Evolutionary conservation across 2,113 vertebrate genomes (phyloP).

Genomic region (Rattus rattus): DNA sequence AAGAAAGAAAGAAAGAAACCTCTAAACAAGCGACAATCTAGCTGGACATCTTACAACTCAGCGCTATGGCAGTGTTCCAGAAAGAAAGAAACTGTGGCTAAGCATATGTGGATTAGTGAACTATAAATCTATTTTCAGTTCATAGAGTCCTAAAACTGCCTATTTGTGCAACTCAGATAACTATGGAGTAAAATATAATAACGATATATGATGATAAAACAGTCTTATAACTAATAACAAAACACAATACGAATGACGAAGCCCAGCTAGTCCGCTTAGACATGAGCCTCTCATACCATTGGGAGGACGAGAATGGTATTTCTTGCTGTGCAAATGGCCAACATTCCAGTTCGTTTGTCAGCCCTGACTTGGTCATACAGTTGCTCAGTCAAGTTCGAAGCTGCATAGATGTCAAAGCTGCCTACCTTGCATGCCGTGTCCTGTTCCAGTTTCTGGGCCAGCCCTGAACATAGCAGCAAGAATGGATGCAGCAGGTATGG

Average conservation of each 20-base stretch:
- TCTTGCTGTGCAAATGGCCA: neutral
- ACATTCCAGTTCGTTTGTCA: neutral
- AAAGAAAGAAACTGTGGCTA: conserved; percentile 12
- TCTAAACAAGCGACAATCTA: conserved; percentile 35
- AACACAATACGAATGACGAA: neutral
- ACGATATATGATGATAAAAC: neutral
- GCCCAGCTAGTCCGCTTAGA: neutral
- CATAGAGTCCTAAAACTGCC: neutral
- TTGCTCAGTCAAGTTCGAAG: neutral
- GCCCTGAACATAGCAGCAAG: neutral
- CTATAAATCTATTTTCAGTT: neutral
- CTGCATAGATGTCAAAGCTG: neutral
- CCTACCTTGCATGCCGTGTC: neutral
- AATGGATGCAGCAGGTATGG: neutral
- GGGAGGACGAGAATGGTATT: neutral
- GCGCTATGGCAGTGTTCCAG: neutral
- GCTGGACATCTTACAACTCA: conserved; percentile 6
- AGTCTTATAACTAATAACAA: neutral
- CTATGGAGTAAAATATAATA: conserved; percentile 4
- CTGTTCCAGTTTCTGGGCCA: neutral
- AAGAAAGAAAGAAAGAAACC: neutral
- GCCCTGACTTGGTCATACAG: neutral
- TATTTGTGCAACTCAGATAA: neutral
- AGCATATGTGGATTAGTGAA: conserved; percentile 23
- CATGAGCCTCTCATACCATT: neutral